These are phyloP conservation scores for Pristionchus japonicus DNA, from an alignment of 2,888 invertebrate genomes.

Conservation along the genomic window DNA sequence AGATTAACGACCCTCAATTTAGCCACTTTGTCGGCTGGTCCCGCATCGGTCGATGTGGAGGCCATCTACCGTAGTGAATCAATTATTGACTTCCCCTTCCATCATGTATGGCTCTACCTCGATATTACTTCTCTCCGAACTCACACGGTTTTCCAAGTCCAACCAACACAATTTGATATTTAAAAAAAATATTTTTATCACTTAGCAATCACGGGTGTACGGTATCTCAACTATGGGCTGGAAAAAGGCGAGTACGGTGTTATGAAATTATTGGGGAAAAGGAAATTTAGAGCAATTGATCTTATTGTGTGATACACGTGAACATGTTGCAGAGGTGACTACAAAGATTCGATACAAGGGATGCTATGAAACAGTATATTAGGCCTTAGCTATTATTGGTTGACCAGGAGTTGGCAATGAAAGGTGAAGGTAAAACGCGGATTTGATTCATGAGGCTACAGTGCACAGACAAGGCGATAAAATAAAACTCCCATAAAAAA, in stretches of 20 bases:
- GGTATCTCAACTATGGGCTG: not conserved
- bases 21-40: constrained; percentile 4
- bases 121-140: not conserved
- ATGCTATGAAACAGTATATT: not conserved
- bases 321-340: not conserved
- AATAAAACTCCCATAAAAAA: not conserved
- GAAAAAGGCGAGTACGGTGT: not conserved
- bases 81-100: not conserved
- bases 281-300: not conserved
- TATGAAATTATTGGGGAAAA: not conserved
- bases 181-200: not conserved
- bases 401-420: constrained; percentile 1
- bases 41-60: not conserved
- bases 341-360: not conserved
- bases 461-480: not conserved
- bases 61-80: not conserved
- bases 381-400: not conserved
- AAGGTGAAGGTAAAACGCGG: not conserved
- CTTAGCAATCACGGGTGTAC: constrained; percentile 12
- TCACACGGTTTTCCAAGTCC: not conserved
- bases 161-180: not conserved
- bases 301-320: constrained; percentile 9
- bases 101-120: not conserved
- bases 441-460: not conserved
- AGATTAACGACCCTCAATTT: constrained; percentile 27